Evolutionary conservation across 2,113 vertebrate genomes (phyloP).

Genomic region (Amblyopsis rosae): DNA sequence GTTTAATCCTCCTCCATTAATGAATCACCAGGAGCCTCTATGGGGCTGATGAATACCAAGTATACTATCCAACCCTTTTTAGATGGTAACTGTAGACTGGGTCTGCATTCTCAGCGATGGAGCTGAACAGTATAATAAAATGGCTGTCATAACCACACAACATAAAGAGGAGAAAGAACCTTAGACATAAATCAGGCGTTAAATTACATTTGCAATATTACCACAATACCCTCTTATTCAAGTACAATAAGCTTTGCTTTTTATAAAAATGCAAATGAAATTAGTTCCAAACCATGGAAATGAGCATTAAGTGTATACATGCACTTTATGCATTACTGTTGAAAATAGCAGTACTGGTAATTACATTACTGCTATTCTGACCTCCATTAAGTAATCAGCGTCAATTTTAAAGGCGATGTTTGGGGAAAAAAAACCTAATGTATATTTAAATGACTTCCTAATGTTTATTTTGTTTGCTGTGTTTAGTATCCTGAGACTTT

Average conservation of each 20-base stretch:
- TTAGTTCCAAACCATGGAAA: constrained; percentile 11
- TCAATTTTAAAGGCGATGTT: constrained; percentile 38
- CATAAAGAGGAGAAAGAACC: constrained; percentile 19
- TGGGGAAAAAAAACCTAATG: constrained; percentile 48
- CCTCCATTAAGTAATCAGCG: constrained; percentile 61
- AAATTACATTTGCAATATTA: constrained; percentile 9
- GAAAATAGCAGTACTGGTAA: constrained; percentile 31
- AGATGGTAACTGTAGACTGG: constrained; percentile 19
- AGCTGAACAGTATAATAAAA: constrained; percentile 13
- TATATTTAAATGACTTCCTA: constrained; percentile 46
- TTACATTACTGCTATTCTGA: constrained; percentile 28
- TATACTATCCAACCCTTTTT: constrained; percentile 60
- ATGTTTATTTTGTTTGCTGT: constrained; percentile 51
- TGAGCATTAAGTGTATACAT: constrained; percentile 34
- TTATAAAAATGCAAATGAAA: constrained; percentile 44
- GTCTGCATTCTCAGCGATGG: constrained; percentile 15
- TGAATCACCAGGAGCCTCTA: constrained; percentile 60
- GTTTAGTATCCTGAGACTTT: constrained; percentile 53
- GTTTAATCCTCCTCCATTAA: constrained; percentile 67
- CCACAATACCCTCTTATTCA: constrained; percentile 8
- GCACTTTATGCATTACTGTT: constrained; percentile 34
- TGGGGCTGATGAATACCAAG: constrained; percentile 62
- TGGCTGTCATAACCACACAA: too few relatives aligned
- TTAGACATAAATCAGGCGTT: constrained; percentile 10
- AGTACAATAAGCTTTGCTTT: constrained; percentile 10